Percentiles rank a stretch among this genome's conserved stretches.
These are phyloP conservation scores for Balanococcus diminutus DNA, from an alignment of 2,888 invertebrate species.

Conservation along the genomic window DNA sequence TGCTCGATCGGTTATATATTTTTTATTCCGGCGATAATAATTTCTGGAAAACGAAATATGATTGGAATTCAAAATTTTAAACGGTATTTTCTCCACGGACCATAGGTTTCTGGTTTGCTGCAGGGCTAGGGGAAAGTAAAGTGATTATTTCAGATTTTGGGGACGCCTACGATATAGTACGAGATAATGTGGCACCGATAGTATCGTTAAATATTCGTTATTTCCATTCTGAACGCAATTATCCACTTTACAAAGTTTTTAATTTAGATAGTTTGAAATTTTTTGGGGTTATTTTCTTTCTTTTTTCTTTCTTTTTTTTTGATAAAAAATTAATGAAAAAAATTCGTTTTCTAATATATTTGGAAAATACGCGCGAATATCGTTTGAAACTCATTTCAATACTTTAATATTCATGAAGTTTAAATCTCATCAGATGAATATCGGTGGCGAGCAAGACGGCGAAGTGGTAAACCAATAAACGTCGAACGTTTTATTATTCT, in stretches of 20 bases:
- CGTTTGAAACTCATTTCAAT: constrained; percentile 24
- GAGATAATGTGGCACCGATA: background rate
- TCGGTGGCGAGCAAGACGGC: background rate
- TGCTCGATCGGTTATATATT: background rate
- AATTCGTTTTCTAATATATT: constrained; percentile 11
- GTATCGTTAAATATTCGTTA: background rate
- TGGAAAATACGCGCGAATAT: constrained; percentile 3
- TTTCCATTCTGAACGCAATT: background rate
- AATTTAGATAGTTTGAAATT: too few species aligned
- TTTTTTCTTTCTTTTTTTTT: background rate
- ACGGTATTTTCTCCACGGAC: background rate
- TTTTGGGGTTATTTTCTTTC: background rate
- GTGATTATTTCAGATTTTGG: background rate
- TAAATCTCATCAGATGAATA: constrained; percentile 34
- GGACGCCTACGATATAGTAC: too few species aligned
- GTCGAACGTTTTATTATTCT: constrained; percentile 31
- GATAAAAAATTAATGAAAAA: background rate
- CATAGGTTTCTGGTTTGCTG: background rate
- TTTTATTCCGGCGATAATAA: background rate
- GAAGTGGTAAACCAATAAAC: constrained; percentile 31
- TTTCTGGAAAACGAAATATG: background rate
- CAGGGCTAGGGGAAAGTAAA: background rate
- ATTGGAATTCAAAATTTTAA: background rate
- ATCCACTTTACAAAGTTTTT: background rate
- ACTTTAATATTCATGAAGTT: constrained; percentile 28